These are phyloP conservation scores for Paraescarpia echinospica DNA, from an alignment of 1,140 invertebrate genomes.

Conservation along the genomic window DNA sequence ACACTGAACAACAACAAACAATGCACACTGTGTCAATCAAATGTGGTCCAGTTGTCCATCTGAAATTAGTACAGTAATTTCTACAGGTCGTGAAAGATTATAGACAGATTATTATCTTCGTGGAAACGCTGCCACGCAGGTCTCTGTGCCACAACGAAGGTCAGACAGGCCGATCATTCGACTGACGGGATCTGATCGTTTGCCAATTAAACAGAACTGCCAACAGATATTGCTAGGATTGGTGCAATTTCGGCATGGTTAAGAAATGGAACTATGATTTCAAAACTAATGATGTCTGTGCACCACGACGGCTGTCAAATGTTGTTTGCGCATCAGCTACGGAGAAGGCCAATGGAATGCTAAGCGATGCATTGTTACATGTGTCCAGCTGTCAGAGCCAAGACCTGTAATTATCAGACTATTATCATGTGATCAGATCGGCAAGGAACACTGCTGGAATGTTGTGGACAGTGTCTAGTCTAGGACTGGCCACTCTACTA, in stretches of 20 bases:
- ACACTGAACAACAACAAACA: background rate
- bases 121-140: no score
- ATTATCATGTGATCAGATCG: background rate
- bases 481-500: background rate
- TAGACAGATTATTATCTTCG: no score
- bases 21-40: background rate
- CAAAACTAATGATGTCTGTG: no score
- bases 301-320: background rate
- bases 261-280: background rate
- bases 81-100: background rate
- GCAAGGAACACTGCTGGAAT: background rate
- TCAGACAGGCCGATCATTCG: no score
- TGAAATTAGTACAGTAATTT: background rate
- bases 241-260: background rate
- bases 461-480: background rate
- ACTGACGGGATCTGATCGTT: no score
- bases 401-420: background rate
- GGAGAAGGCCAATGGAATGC: background rate
- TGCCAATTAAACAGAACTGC: no score
- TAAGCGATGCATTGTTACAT: background rate
- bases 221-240: background rate
- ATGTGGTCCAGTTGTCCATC: background rate
- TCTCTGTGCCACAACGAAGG: no score
- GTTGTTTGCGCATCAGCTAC: background rate
- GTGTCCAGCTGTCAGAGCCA: background rate